These are phyloP conservation scores for Phorcus lineatus DNA, from an alignment of 2,888 invertebrate species.

Conservation along the genomic window DNA sequence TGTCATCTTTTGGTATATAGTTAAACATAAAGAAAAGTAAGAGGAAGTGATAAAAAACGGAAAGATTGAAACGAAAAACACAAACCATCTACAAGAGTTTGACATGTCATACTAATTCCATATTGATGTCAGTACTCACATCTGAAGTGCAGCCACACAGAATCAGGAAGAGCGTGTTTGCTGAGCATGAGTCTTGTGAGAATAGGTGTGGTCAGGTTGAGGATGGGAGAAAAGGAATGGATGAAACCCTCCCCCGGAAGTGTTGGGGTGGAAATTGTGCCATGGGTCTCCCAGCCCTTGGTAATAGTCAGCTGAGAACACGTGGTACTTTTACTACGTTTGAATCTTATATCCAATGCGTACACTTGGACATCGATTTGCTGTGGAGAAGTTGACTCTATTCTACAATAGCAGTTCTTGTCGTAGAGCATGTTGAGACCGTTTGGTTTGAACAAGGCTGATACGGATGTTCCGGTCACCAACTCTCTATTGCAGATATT, in stretches of 20 bases:
- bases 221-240: constrained; percentile 12
- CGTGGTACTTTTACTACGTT: not conserved
- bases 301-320: constrained; percentile 5
- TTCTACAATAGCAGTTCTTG: constrained; percentile 15
- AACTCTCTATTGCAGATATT: constrained; percentile 10
- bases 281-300: constrained; percentile 4
- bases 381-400: not conserved
- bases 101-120: no score
- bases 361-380: not conserved
- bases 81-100: no score
- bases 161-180: constrained; percentile 18
- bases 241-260: constrained; percentile 8
- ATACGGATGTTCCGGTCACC: not conserved
- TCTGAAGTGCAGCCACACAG: constrained; percentile 5
- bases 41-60: no score
- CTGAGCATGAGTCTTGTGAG: not conserved
- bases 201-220: constrained; percentile 24
- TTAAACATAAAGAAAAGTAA: no score
- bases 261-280: not conserved
- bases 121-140: not conserved
- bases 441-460: constrained; percentile 13
- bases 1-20: no score
- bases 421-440: constrained; percentile 23
- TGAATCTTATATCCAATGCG: constrained; percentile 19
- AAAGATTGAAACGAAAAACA: no score